Base-by-base conservation (phyloP, 1,140 invertebrate genomes). In the Cydia strobilella region DNA sequence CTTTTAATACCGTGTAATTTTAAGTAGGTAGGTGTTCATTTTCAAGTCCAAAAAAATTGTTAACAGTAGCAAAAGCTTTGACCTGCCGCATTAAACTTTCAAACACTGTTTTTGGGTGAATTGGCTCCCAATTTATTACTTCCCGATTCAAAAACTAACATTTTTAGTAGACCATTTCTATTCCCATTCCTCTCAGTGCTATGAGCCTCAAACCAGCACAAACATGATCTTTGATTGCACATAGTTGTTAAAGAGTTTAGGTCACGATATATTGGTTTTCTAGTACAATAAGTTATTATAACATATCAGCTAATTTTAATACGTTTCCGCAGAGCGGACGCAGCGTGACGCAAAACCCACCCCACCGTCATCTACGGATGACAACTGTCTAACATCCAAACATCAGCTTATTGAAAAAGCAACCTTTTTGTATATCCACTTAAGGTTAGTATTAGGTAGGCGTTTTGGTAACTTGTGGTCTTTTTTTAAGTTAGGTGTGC, bases 331-430 rank as follows among this genome's bases (percentile, higher is more conserved):
- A 39, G 31, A n/a, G n/a, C 27, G 10, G 9, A 10, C 65, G 65
- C 65, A 31, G 65, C 31, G 31, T 35, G 27, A 35, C 65, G 65
- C 23, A 20, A 69, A 69, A 69, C 18, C 31, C 27, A 69, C 65
- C 65, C 65, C 65, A 31, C 63, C 25, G 4, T 69, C 18, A 20
- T 23, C 20, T 12, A 7, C 20, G 2, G 4, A 59, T 59, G 2
- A 20, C 7, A 59, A 51, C 12, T 18, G 54, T 23, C 18, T 59
- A 23, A 59, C 54, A 59, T 0, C 54, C 54, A 59, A 23, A 3
- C 18, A 10, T 23, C 2, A 59, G 48, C n/a, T 10, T 59, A 59
- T 23, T 59, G 54, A 10, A 23, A 23, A 12, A 12, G 54, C n/a
- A 35, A 35, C 35, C n/a, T 39, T 69, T 69, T 39, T 42, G 6